Evolutionary conservation across 2,888 invertebrate species (phyloP).

Genomic region (Saturnia pavonia): DNA sequence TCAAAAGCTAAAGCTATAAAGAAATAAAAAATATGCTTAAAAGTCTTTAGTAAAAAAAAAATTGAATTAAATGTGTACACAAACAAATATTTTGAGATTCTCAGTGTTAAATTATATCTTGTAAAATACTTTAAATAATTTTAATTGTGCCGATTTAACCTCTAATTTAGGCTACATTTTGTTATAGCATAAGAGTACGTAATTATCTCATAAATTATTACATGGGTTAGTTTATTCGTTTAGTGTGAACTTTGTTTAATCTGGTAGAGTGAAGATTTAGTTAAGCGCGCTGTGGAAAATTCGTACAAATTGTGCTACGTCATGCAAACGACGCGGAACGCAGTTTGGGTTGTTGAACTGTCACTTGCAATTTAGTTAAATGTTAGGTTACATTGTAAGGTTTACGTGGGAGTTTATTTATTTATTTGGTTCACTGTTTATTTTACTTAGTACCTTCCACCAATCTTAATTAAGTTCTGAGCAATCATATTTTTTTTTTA

Average conservation of each 20-base stretch:
- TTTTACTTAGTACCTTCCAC: neutral
- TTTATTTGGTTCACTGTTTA: neutral
- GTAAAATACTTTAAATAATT: no score
- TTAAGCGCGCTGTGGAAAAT: slow-evolving; percentile 12
- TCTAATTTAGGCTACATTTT: neutral
- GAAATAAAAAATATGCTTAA: no score
- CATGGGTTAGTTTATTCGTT: neutral
- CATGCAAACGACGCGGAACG: slow-evolving; percentile 4
- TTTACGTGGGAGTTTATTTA: neutral
- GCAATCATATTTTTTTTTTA: no score
- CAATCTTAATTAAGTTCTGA: no score
- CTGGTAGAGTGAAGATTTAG: neutral
- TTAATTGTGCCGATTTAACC: neutral
- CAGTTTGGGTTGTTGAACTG: neutral
- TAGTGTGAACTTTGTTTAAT: slow-evolving; percentile 6
- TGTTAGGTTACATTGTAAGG: neutral
- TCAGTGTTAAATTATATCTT: no score
- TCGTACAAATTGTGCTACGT: slow-evolving; percentile 1
- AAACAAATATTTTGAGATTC: no score
- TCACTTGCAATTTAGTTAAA: slow-evolving; percentile 1
- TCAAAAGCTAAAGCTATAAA: no score
- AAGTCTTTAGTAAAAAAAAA: no score
- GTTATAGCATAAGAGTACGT: neutral
- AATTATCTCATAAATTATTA: neutral
- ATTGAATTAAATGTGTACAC: no score